Percentiles rank a stretch among this genome's conserved stretches.
phyloP scores from a whole-genome alignment of 2,888 invertebrate genomes.

The Chouioia cunea region DNA sequence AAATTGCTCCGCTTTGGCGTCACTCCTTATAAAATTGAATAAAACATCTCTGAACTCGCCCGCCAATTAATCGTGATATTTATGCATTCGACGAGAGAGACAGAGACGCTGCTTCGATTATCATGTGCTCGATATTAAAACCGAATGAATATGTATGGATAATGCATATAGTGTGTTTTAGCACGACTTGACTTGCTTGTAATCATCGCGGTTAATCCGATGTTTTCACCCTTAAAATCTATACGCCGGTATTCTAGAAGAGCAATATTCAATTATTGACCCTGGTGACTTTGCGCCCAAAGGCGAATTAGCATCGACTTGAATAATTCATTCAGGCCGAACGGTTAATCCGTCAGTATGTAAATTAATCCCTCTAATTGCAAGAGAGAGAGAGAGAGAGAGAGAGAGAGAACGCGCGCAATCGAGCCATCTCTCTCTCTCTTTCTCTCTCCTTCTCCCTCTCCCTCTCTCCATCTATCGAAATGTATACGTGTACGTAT shows the following conservation, averaged over 20 bases:
- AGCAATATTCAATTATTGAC: constrained; percentile 56
- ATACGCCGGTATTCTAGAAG: background rate
- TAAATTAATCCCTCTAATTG: constrained; percentile 66
- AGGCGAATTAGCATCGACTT: constrained; percentile 61
- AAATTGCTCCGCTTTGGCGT: constrained; percentile 11
- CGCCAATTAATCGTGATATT: constrained; percentile 34
- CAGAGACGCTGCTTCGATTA: background rate
- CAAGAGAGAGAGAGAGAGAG: constrained; percentile 56
- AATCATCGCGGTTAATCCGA: too few relatives aligned
- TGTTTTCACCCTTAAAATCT: too few relatives aligned
- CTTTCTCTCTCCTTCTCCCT: too few relatives aligned
- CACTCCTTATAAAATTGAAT: constrained; percentile 37
- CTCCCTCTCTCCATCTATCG: constrained; percentile 32
- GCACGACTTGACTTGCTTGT: too few relatives aligned
- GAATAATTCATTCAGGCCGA: constrained; percentile 64
- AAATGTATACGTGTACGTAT: constrained; percentile 41
- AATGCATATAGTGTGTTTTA: too few relatives aligned
- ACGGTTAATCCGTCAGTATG: constrained; percentile 65
- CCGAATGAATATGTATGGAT: background rate
- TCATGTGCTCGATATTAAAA: constrained; percentile 17
- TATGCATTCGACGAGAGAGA: constrained; percentile 31
- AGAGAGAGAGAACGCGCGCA: too few relatives aligned
- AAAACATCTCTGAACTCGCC: constrained; percentile 27
- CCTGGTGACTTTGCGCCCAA: constrained; percentile 43
- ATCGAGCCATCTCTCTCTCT: constrained; percentile 47